Percentiles rank a stretch among this genome's conserved stretches.
phyloP scores from a whole-genome alignment of 2,888 invertebrate species.

The Cryptops parisi region DNA sequence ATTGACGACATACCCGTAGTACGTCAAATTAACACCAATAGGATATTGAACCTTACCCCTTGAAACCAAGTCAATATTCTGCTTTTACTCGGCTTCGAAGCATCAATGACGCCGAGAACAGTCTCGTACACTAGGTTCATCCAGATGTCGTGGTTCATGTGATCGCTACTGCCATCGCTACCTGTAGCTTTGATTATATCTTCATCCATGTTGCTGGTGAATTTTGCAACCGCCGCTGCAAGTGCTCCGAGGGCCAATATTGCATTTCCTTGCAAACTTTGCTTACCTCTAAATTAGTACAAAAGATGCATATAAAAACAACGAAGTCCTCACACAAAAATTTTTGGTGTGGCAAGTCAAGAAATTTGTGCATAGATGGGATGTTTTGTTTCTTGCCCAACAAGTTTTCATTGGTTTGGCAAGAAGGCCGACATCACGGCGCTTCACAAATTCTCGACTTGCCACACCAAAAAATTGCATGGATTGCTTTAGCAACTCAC shows the following conservation, averaged over 20 bases:
- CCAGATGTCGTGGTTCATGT: conserved; percentile 6
- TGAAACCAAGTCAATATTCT: conserved; percentile 12
- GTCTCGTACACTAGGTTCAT: conserved; percentile 6
- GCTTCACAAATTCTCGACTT: too few species aligned
- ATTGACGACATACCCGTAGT: too few species aligned
- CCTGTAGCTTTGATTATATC: not conserved
- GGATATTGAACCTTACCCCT: too few species aligned
- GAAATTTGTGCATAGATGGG: too few species aligned
- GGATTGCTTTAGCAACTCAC: not conserved
- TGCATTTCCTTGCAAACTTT: conserved; percentile 8
- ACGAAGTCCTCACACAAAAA: not conserved
- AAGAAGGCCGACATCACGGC: not conserved
- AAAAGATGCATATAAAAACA: not conserved
- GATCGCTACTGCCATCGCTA: not conserved
- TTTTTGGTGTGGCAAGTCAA: too few species aligned
- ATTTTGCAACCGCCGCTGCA: conserved; percentile 9
- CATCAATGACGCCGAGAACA: not conserved
- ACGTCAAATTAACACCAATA: too few species aligned
- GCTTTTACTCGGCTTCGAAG: not conserved
- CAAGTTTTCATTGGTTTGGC: not conserved
- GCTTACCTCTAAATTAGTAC: conserved; percentile 13
- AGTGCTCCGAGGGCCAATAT: conserved; percentile 9
- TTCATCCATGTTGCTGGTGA: not conserved
- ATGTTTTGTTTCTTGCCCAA: not conserved
- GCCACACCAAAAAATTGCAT: too few species aligned